A percentile compares a stretch with the other conserved stretches of the same genome.
Conservation (phyloP, 2,113 vertebrate species). For the Genyomyrus donnyi region DNA sequence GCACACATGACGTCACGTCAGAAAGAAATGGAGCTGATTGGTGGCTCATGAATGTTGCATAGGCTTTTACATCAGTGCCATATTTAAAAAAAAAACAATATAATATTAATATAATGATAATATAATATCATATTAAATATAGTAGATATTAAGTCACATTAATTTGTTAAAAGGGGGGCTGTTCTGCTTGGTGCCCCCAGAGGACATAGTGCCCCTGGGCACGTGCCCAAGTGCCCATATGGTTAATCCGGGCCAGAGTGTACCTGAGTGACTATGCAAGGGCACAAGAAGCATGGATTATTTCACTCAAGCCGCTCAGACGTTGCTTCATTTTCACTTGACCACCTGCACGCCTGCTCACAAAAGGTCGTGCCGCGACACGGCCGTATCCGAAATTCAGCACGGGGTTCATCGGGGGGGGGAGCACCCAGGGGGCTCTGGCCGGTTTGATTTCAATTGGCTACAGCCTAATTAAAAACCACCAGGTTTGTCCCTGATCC, state of each 20-base stretch:
- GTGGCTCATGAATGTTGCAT: not conserved
- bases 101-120: not conserved
- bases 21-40: not conserved
- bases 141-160: not conserved
- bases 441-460: not conserved
- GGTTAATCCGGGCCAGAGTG: not conserved
- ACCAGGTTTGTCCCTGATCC: not conserved
- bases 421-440: not conserved
- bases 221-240: not conserved
- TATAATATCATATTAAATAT: not conserved
- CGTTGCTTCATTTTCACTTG: not conserved
- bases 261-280: not conserved
- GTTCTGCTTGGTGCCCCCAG: not conserved
- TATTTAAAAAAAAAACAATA: not conserved
- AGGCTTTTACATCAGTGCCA: not conserved
- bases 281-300: not conserved
- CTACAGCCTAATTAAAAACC: not conserved
- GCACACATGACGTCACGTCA: not conserved
- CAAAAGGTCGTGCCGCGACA: not conserved
- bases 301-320: not conserved
- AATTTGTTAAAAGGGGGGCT: not conserved
- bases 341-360: not conserved
- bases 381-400: not conserved
- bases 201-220: not conserved
- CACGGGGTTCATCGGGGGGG: too few species aligned